A percentile compares a stretch with the other conserved stretches of the same genome.
These are phyloP conservation scores for Frieseomelitta varia DNA, from an alignment of 1,140 invertebrate genomes.

Conservation along the genomic window DNA sequence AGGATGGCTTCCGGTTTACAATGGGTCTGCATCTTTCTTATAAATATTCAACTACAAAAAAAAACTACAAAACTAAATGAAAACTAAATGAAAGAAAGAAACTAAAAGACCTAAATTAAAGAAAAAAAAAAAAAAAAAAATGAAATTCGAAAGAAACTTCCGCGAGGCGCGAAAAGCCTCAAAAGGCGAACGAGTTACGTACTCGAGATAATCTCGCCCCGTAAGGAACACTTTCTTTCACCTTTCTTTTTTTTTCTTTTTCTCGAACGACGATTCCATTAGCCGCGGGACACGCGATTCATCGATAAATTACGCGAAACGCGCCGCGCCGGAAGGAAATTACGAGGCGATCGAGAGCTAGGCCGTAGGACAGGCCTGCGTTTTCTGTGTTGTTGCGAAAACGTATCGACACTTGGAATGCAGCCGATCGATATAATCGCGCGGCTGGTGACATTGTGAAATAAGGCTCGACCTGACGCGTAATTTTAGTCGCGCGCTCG, in stretches of 20 bases:
- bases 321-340: conserved; percentile 45
- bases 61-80: no score
- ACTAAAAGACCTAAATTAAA: neutral
- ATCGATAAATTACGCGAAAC: conserved; percentile 40
- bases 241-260: no score
- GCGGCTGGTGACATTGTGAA: conserved; percentile 46
- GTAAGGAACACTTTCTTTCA: neutral
- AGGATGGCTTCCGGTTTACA: no score
- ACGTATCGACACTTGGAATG: conserved; percentile 50
- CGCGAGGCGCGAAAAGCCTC: neutral
- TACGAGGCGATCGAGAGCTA: conserved; percentile 22
- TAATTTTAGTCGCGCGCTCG: conserved; percentile 42
- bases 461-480: conserved; percentile 34
- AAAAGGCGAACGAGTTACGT: neutral
- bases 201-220: neutral
- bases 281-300: conserved; percentile 34
- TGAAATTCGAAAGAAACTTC: neutral
- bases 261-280: conserved; percentile 27
- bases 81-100: no score
- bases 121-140: no score
- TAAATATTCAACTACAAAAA: no score
- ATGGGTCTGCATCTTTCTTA: no score
- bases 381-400: conserved; percentile 40
- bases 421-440: conserved; percentile 46
- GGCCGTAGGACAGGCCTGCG: neutral